phyloP scores from a whole-genome alignment of 2,888 invertebrate species.

The Trachelus troglodyta region DNA sequence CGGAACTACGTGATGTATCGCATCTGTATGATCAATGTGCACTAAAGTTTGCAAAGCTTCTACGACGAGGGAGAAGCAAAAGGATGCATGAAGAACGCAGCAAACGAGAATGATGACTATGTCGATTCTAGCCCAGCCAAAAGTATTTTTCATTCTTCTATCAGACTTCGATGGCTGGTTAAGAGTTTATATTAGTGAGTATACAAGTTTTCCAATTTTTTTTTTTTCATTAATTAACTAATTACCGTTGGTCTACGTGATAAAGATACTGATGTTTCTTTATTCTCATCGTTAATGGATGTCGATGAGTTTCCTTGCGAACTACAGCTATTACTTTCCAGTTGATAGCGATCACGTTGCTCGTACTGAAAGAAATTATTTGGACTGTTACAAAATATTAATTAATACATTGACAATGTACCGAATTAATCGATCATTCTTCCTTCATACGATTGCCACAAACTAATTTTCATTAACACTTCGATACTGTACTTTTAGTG shows the following conservation, averaged over 20 bases:
- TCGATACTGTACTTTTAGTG: not conserved
- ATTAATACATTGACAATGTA: not conserved
- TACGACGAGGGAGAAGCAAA: conserved; percentile 83
- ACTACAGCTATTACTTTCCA: conserved; percentile 33
- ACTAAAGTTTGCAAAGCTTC: conserved; percentile 85
- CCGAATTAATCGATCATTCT: not conserved
- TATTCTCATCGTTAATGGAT: conserved; percentile 42
- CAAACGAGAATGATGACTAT: conserved; percentile 86
- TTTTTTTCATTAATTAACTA: not conserved
- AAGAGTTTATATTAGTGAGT: conserved; percentile 14
- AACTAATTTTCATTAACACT: not conserved
- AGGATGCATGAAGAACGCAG: conserved; percentile 84
- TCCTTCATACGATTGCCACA: not conserved
- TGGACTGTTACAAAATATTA: not conserved
- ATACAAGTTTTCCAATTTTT: not conserved
- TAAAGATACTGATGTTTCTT: conserved; percentile 40
- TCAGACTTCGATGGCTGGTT: conserved; percentile 70
- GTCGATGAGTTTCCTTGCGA: conserved; percentile 45
- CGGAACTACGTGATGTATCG: conserved; percentile 79
- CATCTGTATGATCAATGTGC: conserved; percentile 79
- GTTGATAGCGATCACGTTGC: conserved; percentile 34
- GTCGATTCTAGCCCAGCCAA: conserved; percentile 92
- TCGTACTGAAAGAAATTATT: conserved; percentile 51
- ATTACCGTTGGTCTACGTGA: conserved; percentile 46
- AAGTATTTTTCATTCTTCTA: conserved; percentile 82